phyloP scores from a whole-genome alignment of 2,888 invertebrate genomes.

The Nemotelus nigrinus region DNA sequence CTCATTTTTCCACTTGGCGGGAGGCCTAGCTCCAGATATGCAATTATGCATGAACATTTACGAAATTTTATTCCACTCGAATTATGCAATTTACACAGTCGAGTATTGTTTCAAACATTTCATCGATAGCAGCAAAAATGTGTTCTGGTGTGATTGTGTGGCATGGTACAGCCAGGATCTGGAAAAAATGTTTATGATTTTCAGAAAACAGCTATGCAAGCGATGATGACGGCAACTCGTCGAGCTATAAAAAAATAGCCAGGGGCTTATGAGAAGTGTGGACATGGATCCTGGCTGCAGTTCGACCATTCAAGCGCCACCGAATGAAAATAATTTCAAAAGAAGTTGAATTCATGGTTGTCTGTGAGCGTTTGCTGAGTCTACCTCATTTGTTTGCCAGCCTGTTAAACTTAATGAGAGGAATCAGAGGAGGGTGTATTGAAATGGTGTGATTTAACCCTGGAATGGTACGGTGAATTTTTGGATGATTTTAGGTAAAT shows the following conservation, averaged over 20 bases:
- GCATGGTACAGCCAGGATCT: background rate
- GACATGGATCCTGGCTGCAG: background rate
- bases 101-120: slow-evolving; percentile 40
- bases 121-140: slow-evolving; percentile 6
- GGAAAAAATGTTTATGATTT: slow-evolving; percentile 35
- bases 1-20: slow-evolving; percentile 32
- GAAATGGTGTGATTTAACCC: too few species aligned
- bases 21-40: slow-evolving; percentile 41
- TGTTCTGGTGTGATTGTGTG: background rate
- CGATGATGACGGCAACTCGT: background rate
- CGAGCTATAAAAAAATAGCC: background rate
- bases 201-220: background rate
- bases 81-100: slow-evolving; percentile 46
- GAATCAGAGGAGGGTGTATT: too few species aligned
- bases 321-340: background rate
- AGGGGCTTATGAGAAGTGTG: slow-evolving; percentile 1
- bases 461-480: too few species aligned
- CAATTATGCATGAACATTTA: slow-evolving; percentile 50
- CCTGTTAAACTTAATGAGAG: too few species aligned
- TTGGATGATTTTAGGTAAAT: too few species aligned
- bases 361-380: slow-evolving; percentile 2
- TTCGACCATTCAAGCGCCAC: background rate
- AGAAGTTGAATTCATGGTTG: background rate
- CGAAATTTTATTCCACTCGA: slow-evolving; percentile 47
- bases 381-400: background rate